A percentile compares a stretch with the other conserved stretches of the same genome.
Evolutionary conservation across 1,140 invertebrate species (phyloP).

Genomic region (Saccostrea glomerata): DNA sequence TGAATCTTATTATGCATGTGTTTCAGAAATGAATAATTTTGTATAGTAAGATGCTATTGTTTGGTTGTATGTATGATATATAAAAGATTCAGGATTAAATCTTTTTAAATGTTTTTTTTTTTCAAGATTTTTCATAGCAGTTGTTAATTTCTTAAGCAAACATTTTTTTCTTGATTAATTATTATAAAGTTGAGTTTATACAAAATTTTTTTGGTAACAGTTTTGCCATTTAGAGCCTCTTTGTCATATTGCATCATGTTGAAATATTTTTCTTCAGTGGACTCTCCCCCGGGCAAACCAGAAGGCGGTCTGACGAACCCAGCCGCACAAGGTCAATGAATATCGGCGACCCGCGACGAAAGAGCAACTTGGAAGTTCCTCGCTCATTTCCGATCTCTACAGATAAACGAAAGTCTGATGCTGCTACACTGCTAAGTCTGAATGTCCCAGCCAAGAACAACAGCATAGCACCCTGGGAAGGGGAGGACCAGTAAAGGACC

Average conservation of each 20-base stretch:
- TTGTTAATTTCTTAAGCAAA: background rate
- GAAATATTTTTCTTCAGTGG: constrained; percentile 54
- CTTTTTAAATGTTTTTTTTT: background rate
- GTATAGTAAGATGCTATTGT: background rate
- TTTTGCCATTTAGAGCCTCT: background rate
- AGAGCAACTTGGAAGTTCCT: constrained; percentile 72
- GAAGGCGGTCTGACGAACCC: constrained; percentile 53
- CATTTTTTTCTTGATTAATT: background rate
- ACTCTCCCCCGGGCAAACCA: constrained; percentile 60
- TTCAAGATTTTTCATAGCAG: too few relatives aligned
- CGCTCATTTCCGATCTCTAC: constrained; percentile 57
- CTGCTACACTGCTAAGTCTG: constrained; percentile 59
- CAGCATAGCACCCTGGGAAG: constrained; percentile 71
- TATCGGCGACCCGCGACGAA: constrained; percentile 57
- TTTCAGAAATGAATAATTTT: background rate
- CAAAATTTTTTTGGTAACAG: background rate
- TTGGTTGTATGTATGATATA: background rate
- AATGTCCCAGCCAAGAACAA: constrained; percentile 72
- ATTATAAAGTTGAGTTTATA: background rate
- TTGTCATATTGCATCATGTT: background rate
- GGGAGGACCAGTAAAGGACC: constrained; percentile 43
- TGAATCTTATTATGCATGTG: background rate
- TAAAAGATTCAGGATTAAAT: background rate
- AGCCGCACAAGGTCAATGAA: constrained; percentile 44
- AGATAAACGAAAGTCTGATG: constrained; percentile 57